Conservation (phyloP, 2,797 vertebrate species). For the Limnodromus scolopaceus region DNA sequence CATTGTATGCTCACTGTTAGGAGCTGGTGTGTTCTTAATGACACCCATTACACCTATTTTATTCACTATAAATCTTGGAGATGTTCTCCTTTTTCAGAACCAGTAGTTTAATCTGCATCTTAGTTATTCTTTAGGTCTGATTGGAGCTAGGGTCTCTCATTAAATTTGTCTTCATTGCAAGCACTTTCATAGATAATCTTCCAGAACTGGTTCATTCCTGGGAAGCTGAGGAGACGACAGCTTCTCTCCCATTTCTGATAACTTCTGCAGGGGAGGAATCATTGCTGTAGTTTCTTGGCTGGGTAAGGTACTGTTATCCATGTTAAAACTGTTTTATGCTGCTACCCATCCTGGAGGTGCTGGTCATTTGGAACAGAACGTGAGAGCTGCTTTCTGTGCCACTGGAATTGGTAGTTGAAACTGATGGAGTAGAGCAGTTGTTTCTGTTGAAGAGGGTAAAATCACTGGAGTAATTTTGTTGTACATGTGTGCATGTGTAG, state of each 20-base stretch:
- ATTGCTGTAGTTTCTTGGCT: not conserved
- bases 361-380: not conserved
- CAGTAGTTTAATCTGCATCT: constrained; percentile 68
- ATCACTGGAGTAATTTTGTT: not conserved
- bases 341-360: not conserved
- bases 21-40: constrained; percentile 29
- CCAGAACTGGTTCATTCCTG: not conserved
- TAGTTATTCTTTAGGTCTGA: constrained; percentile 66
- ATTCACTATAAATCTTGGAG: not conserved
- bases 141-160: not conserved
- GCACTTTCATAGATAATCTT: constrained; percentile 46
- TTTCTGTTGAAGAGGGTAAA: not conserved
- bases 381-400: not conserved
- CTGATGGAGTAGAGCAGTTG: not conserved
- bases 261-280: not conserved
- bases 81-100: not conserved
- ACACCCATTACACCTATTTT: not conserved
- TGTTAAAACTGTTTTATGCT: not conserved
- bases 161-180: not conserved
- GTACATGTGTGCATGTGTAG: fast-evolving
- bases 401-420: not conserved
- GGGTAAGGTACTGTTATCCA: not conserved
- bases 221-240: not conserved
- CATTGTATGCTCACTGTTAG: not conserved
- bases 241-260: not conserved